phyloP scores from a whole-genome alignment of 2,113 vertebrate genomes.

The Phrynosoma platyrhinos region DNA sequence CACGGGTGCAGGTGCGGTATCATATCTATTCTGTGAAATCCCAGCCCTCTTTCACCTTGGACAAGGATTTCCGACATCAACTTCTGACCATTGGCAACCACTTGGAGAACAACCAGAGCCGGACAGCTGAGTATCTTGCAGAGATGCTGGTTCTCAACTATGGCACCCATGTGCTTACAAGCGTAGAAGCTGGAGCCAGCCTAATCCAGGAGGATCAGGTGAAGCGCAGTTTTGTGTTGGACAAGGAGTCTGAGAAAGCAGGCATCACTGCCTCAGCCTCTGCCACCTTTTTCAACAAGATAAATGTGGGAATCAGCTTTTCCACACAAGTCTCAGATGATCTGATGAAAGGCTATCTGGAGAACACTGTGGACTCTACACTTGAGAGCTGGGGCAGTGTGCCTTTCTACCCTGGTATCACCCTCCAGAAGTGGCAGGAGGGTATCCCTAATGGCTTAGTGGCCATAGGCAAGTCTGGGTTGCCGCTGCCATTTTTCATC shows the following conservation, averaged over 20 bases:
- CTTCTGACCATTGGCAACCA: slow-evolving; percentile 74
- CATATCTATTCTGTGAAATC: slow-evolving; percentile 76
- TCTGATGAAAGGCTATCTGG: slow-evolving; percentile 56
- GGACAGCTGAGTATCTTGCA: slow-evolving; percentile 65
- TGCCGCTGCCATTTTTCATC: slow-evolving; percentile 75
- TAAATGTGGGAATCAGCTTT: slow-evolving; percentile 72
- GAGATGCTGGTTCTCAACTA: slow-evolving; percentile 78
- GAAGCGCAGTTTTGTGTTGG: slow-evolving; percentile 64
- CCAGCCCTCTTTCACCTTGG: slow-evolving; percentile 72
- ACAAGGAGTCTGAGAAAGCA: slow-evolving; percentile 28
- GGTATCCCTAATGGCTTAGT: slow-evolving; percentile 78
- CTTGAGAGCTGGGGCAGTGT: slow-evolving; percentile 71
- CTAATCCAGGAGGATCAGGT: slow-evolving; percentile 80
- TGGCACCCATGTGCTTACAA: slow-evolving; percentile 78
- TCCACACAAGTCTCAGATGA: slow-evolving; percentile 40
- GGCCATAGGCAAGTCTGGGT: slow-evolving; percentile 74
- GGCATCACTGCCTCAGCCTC: slow-evolving; percentile 67
- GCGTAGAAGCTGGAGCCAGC: slow-evolving; percentile 63
- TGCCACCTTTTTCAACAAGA: slow-evolving; percentile 69
- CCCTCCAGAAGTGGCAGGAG: slow-evolving; percentile 81
- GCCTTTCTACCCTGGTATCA: slow-evolving; percentile 81
- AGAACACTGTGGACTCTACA: slow-evolving; percentile 75
- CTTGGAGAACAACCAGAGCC: slow-evolving; percentile 80
- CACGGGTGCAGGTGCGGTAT: slow-evolving; percentile 77
- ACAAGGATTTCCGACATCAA: slow-evolving; percentile 68